Evolutionary conservation across 1,140 invertebrate species (phyloP).

Genomic region (Neodiprion virginianus): DNA sequence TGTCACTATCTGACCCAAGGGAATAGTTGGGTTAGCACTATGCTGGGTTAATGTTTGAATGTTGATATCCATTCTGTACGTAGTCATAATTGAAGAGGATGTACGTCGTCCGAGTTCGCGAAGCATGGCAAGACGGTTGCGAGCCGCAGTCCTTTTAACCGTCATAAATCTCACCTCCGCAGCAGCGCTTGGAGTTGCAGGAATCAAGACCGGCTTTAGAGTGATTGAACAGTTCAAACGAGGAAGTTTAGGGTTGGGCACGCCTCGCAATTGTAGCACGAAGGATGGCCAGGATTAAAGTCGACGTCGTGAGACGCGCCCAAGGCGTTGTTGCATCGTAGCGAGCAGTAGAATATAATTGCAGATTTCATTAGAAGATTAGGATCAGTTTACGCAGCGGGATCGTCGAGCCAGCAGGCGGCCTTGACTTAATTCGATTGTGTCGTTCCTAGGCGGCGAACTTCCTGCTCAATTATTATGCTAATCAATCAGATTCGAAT

Average conservation of each 20-base stretch:
- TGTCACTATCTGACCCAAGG: too few species aligned
- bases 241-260: background rate
- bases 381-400: slow-evolving; percentile 7
- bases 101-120: too few species aligned
- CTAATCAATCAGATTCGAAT: slow-evolving; percentile 8
- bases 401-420: background rate
- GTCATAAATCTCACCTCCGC: background rate
- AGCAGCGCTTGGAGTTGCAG: background rate
- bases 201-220: too few species aligned
- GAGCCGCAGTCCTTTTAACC: background rate
- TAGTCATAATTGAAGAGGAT: too few species aligned
- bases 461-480: slow-evolving; percentile 14
- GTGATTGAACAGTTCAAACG: background rate
- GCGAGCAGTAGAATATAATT: background rate
- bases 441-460: background rate
- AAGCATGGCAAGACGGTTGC: too few species aligned
- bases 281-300: background rate
- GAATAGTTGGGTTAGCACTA: too few species aligned
- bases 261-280: background rate
- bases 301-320: background rate
- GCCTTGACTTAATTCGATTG: slow-evolving; percentile 13
- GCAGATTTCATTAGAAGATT: slow-evolving; percentile 15
- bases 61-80: too few species aligned
- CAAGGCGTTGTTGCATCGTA: background rate
- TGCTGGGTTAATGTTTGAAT: too few species aligned